Base-by-base conservation (phyloP, 2,797 vertebrate genomes). In the Xenopus petersii region DNA sequence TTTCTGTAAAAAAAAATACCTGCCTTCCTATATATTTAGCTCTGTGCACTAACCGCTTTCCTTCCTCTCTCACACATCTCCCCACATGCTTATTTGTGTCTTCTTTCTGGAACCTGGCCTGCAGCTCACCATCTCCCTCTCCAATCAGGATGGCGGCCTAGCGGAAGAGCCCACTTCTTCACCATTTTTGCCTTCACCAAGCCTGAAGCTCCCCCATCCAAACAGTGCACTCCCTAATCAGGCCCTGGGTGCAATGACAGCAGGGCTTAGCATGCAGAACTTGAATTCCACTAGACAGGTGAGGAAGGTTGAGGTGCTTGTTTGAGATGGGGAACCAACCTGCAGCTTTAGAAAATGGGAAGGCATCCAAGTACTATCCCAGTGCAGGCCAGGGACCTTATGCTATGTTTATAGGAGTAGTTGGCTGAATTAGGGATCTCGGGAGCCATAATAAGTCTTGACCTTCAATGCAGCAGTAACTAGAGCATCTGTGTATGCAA, bases 131-230 rank as follows among this genome's bases (percentile, higher is more conserved):
- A 88, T 92, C 74, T 86, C 86, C 85, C 80, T 91, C 83, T 84
- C 86, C 84, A 84, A 89, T 82, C 92, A 98, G 96, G 97, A 98
- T 87, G 93, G 94, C 87, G 93, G 94, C 92, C 90, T 98, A 89
- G 95, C 94, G 90, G 97, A 99, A 88, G 96, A 98, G 83, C 89
- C 93, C 91, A 91, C 95, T 88, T 91, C 95, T 93, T 98, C 97
- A 97, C 97, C 97, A 85, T 98, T 98, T 96, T 92, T 99, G 96
- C 97, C 97, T 98, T 99, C 97, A 92, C 94, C 97, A 89, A 94
- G 94, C 93, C 94, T 96, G 93, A 98, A 98, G 93, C 95, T 95
- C 91, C 94, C 96, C 89, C 92, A 97, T 92, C 93, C 94, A 92
- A 98, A 94, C 91, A 95, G 93, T 94, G 95, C 95, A 93, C 95